Base-by-base conservation (phyloP, 2,888 invertebrate genomes). In the Chromoteleia sp. region DNA sequence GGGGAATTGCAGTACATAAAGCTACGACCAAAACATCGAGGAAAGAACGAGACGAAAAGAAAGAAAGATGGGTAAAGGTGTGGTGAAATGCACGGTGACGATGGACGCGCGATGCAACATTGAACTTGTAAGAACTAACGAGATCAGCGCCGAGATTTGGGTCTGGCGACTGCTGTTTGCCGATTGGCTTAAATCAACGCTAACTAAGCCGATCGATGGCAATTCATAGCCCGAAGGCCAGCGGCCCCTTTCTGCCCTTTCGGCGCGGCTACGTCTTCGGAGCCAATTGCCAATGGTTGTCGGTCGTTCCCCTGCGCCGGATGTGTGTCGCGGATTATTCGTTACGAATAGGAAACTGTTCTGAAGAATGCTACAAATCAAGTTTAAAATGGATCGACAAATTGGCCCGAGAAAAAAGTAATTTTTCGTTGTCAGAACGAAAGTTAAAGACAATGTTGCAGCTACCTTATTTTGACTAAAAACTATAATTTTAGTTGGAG, bases 201-300 rank as follows among this genome's bases (percentile, higher is more conserved):
- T 91, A 91, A 91, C 85, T 91, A 91, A 91, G 91, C 91, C 89
- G 91, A 91, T 91, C 90, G 91, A 90, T 91, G 90, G 88, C 86
- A 89, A 89, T 89, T 88, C 88, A 84, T 84, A 86, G 86, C 88
- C 83, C 33, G 83, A 85, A 87, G 87, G 86, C 87, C 87, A 82
- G 85, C 87, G 85, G 87, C 86, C 88, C 88, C 87, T 89, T 87
- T 87, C 83, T 83, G 84, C 85, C 84, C 81, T 82, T 82, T 83
- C 78, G 79, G 56, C 63, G 80, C 45, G 6, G 43, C 12, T 33
- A 21, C 68, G 63, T 74, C 80, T 81, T 80, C 52, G 41, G 12
- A 61, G 68, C 70, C 81, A 77, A 76, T 82, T 58, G 84, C 61
- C 41, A 54, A 73, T 63, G 63, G 52, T 73, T 61, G 52, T 71